phyloP scores from a whole-genome alignment of 1,140 invertebrate species.

The Drosophila ohnishii region DNA sequence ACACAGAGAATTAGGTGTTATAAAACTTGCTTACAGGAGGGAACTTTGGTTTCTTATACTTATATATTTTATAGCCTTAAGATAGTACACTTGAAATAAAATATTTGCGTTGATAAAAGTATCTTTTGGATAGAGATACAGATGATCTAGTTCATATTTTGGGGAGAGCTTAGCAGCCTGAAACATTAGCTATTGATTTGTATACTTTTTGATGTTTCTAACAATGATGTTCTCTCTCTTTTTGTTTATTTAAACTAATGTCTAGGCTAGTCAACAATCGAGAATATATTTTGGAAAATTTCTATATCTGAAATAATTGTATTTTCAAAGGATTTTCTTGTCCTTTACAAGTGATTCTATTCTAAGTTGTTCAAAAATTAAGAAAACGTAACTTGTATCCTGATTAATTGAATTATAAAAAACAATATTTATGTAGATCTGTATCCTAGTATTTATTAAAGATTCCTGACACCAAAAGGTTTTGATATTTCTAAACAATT shows the following conservation, averaged over 20 bases:
- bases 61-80: neutral
- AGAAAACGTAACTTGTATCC: neutral
- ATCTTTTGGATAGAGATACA: neutral
- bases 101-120: neutral
- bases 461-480: neutral
- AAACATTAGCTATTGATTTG: too few relatives aligned
- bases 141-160: too few relatives aligned
- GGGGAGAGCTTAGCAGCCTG: too few relatives aligned
- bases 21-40: neutral
- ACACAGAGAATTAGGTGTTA: conserved; percentile 28
- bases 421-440: neutral
- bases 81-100: neutral
- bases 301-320: neutral
- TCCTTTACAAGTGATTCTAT: too few relatives aligned
- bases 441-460: neutral
- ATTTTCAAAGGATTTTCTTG: neutral
- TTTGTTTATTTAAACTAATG: too few relatives aligned
- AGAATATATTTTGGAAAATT: neutral
- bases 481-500: neutral
- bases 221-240: too few relatives aligned
- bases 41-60: neutral
- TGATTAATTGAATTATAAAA: neutral
- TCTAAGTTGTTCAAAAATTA: neutral
- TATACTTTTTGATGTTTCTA: too few relatives aligned
- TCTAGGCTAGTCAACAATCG: neutral